A percentile compares a stretch with the other conserved stretches of the same genome.
These are phyloP conservation scores for Osedax fenrisi DNA, from an alignment of 2,888 invertebrate species.

Conservation along the genomic window DNA sequence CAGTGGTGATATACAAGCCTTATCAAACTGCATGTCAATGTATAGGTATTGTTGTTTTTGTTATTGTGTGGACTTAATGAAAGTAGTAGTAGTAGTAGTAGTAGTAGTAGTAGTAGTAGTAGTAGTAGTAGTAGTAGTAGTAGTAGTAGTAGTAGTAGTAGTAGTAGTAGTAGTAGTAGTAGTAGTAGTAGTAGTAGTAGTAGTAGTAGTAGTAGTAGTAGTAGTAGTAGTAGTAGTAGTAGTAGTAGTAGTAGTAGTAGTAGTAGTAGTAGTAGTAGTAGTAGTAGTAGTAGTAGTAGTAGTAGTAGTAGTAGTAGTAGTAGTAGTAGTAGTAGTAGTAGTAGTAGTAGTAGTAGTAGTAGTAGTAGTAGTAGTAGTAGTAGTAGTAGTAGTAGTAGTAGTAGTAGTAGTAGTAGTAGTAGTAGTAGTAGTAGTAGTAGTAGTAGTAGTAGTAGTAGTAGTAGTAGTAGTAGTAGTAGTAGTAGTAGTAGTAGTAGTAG, in stretches of 20 bases:
- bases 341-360: conserved; percentile 27
- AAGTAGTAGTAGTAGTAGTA: conserved; percentile 33
- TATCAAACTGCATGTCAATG: too few relatives aligned
- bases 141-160: conserved; percentile 32
- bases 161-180: conserved; percentile 33
- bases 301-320: conserved; percentile 3
- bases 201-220: conserved; percentile 28
- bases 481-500: conserved; percentile 28
- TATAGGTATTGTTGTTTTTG: too few relatives aligned
- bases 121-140: conserved; percentile 32
- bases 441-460: conserved; percentile 29
- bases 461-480: conserved; percentile 29
- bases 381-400: conserved; percentile 25
- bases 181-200: conserved; percentile 33
- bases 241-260: conserved; percentile 12
- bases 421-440: conserved; percentile 28
- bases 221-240: conserved; percentile 20
- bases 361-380: conserved; percentile 26
- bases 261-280: conserved; percentile 33
- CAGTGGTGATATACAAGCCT: too few relatives aligned
- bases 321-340: conserved; percentile 21
- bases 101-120: conserved; percentile 33
- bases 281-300: conserved; percentile 12
- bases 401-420: conserved; percentile 26
- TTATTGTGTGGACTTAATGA: too few relatives aligned